phyloP scores from a whole-genome alignment of 2,888 invertebrate genomes.

The Melieria picta region DNA sequence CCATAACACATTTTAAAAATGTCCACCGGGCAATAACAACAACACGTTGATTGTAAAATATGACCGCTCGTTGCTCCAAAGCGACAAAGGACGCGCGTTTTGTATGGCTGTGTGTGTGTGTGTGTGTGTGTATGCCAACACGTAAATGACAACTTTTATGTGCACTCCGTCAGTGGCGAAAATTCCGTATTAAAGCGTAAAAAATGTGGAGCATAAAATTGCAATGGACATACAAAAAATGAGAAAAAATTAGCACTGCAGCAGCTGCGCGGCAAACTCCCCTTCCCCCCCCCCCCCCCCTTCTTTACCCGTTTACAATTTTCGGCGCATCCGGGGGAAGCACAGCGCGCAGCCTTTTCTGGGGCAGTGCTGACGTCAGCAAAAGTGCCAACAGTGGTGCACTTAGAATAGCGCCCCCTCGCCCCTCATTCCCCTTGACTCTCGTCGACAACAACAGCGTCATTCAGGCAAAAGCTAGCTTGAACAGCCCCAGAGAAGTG shows the following conservation, averaged over 20 bases:
- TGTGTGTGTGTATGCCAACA: neutral
- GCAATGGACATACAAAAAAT: neutral
- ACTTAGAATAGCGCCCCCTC: no score
- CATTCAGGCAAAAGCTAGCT: neutral
- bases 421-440: no score
- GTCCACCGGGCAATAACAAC: no score
- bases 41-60: no score
- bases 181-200: conserved; percentile 11
- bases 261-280: neutral
- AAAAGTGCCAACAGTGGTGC: conserved; percentile 19
- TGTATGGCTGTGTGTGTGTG: neutral
- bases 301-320: neutral
- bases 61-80: no score
- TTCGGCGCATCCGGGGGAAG: neutral
- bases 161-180: neutral
- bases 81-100: no score
- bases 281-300: neutral
- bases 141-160: conserved; percentile 14
- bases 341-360: conserved; percentile 7
- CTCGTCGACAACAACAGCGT: neutral
- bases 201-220: conserved; percentile 11
- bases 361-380: conserved; percentile 40
- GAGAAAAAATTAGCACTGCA: neutral
- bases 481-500: neutral
- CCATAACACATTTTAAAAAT: no score